These are phyloP conservation scores for Hirtodrosophila duncani DNA, from an alignment of 2,888 invertebrate genomes.

Conservation along the genomic window DNA sequence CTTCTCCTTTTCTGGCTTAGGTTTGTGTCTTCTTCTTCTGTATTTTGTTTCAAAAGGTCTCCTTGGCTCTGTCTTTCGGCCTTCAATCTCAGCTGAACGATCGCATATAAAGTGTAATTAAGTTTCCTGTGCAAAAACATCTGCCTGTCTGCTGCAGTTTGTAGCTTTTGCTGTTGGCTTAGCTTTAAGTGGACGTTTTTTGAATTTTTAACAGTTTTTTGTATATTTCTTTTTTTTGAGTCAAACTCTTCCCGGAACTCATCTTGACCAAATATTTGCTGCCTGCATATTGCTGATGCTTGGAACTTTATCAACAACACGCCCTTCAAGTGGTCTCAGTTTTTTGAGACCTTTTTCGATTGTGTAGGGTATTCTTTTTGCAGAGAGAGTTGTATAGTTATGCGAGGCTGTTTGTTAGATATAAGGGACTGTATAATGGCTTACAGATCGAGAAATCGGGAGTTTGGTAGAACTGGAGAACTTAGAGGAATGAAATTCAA, in stretches of 20 bases:
- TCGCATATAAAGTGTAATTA: constrained; percentile 58
- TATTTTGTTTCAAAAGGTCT: constrained; percentile 7
- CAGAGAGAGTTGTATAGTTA: no score
- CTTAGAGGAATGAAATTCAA: no score
- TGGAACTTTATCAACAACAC: constrained; percentile 1
- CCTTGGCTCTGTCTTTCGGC: constrained; percentile 33
- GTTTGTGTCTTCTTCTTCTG: constrained; percentile 1
- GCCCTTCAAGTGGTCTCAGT: not conserved
- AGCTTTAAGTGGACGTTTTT: constrained; percentile 55
- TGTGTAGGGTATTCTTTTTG: no score
- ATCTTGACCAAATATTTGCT: constrained; percentile 56
- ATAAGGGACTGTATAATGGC: no score
- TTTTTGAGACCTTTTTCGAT: no score
- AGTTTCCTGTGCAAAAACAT: constrained; percentile 63
- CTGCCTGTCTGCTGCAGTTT: constrained; percentile 39
- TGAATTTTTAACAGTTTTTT: constrained; percentile 1
- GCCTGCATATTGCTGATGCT: constrained; percentile 38
- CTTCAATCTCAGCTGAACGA: constrained; percentile 62
- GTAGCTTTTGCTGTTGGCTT: constrained; percentile 7
- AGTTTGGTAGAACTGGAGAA: no score
- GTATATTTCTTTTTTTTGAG: constrained; percentile 30
- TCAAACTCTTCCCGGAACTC: constrained; percentile 63
- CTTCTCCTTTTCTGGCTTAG: not conserved
- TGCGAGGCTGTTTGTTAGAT: no score
- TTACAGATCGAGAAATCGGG: no score